Base-by-base conservation (phyloP, 2,888 invertebrate genomes). In the Mythimna ferrago region DNA sequence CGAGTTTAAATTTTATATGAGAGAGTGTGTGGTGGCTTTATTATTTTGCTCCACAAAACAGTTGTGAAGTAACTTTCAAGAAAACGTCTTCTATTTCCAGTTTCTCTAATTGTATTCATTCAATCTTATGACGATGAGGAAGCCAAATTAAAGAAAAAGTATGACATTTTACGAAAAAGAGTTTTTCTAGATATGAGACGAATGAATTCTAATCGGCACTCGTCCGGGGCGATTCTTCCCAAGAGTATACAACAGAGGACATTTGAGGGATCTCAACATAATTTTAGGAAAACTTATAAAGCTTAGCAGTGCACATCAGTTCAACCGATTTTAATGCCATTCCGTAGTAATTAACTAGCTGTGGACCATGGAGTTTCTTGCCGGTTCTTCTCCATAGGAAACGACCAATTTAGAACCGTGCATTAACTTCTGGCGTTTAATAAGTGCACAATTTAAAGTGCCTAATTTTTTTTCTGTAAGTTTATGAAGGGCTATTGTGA, bases 271-370 rank as follows among this genome's bases (percentile, higher is more conserved):
- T 4, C n/a, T 19, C 26, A 56, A 5, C 3, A 58, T 32, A 16
- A 73, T 35, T 78, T 41, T 53, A 53, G 61, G 21, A 78, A 78
- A 61, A 78, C 19, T 16, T 73, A 57, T 11, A 63, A 69, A 58
- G 54, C 76, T 21, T 76, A 76, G 38, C 53, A 65, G 41, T 21
- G 1, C 9, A 11, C 21, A 19, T 44, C n/a, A 53, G 10, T n/a
- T 67, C 32, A 44, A 35, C 6, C 10, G 14, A 68, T 68, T 57
- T 21, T 35, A 11, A 35, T 35, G 35, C 6, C n/a, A 41, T n/a
- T 2, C 32, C 0, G 9, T 3, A 21, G 3, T 9, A 32, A 21
- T 7, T 19, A 57, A 57, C 26, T 26, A 60, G 2, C 35, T 66
- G 21, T 57, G 14, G 26, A 26, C 38, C 38, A 26, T 26, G 26